Evolutionary conservation across 2,797 vertebrate genomes (phyloP).

Genomic region (Gymnothorax javanicus): DNA sequence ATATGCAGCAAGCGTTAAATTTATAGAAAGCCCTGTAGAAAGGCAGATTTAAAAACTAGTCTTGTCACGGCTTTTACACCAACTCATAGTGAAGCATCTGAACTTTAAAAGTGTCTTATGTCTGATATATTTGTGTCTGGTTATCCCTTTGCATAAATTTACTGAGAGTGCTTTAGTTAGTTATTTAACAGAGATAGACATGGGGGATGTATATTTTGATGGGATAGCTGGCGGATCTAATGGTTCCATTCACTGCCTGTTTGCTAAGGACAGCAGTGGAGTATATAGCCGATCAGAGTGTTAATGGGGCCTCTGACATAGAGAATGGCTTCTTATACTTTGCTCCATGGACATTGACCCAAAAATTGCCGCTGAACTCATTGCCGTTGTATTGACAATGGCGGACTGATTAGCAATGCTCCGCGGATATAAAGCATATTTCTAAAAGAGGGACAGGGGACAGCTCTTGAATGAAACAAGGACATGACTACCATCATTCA

Average conservation of each 20-base stretch:
- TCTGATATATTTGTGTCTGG: background rate
- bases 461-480: background rate
- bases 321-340: constrained; percentile 22
- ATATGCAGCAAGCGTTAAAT: background rate
- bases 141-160: background rate
- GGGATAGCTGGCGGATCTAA: background rate
- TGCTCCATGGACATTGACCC: constrained; percentile 5
- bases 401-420: background rate
- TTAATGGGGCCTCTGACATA: constrained; percentile 7
- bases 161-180: constrained; percentile 1
- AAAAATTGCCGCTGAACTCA: constrained; percentile 10
- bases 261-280: background rate
- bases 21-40: background rate
- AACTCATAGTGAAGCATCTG: background rate
- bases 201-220: background rate
- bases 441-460: background rate
- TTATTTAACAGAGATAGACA: background rate
- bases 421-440: background rate
- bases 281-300: constrained; percentile 11
- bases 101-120: background rate
- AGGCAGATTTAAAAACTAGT: background rate
- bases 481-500: background rate
- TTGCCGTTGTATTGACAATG: constrained; percentile 3
- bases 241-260: background rate
- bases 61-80: background rate